A percentile compares a stretch with the other conserved stretches of the same genome.
These are phyloP conservation scores for Acrobasis consociella DNA, from an alignment of 2,888 invertebrate genomes.

Conservation along the genomic window DNA sequence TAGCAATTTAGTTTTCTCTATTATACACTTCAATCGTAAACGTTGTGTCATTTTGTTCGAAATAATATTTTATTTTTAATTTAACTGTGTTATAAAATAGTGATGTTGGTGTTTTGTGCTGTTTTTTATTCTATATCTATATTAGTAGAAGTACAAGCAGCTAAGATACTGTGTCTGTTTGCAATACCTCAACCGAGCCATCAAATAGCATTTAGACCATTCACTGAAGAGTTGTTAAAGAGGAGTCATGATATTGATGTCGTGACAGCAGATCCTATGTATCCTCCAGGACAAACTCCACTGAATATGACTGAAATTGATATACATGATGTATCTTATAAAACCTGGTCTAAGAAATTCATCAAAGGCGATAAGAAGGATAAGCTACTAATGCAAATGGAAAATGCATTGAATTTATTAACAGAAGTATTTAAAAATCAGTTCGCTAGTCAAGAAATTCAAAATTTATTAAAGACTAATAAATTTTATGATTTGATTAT, in stretches of 20 bases:
- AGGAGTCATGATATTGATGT: constrained; percentile 53
- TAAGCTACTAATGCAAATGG: background rate
- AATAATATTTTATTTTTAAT: no score
- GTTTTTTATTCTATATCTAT: no score
- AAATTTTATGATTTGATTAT: background rate
- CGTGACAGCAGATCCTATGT: constrained; percentile 47
- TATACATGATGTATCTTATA: constrained; percentile 1
- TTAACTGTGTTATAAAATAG: no score
- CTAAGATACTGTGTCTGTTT: constrained; percentile 28
- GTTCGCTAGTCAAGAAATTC: background rate
- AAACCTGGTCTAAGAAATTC: background rate
- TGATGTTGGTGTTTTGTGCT: no score
- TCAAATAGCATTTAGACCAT: constrained; percentile 29
- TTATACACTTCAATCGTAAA: no score
- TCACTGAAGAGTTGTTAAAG: constrained; percentile 40
- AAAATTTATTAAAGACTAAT: background rate
- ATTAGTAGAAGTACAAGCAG: constrained; percentile 10
- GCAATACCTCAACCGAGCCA: constrained; percentile 32
- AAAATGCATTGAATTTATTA: background rate
- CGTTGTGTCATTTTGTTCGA: no score
- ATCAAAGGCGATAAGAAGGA: background rate
- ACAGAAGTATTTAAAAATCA: background rate
- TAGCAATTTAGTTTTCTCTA: no score
- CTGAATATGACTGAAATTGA: constrained; percentile 39
- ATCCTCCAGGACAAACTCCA: constrained; percentile 27